phyloP scores from a whole-genome alignment of 2,797 vertebrate genomes.

The Crypturellus tataupa region DNA sequence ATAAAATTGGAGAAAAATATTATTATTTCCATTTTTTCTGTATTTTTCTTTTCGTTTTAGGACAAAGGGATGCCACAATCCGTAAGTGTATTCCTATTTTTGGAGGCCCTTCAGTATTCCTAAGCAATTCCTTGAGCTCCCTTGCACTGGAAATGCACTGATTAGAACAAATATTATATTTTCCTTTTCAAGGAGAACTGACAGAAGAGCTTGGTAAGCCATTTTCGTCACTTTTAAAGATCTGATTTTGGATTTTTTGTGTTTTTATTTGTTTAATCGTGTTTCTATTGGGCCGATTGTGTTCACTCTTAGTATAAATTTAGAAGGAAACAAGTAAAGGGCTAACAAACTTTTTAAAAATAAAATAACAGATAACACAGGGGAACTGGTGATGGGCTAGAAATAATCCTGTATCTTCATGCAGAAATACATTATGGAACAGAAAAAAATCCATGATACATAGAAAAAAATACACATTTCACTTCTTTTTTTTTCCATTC shows the following conservation, averaged over 20 bases:
- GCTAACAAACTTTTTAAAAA: not conserved
- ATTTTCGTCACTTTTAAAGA: fast-evolving
- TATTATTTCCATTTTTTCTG: not conserved
- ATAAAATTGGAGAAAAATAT: not conserved
- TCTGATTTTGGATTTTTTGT: fast-evolving
- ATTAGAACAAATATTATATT: not conserved
- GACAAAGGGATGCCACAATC: not conserved
- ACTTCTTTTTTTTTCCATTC: too few relatives aligned
- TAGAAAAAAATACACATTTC: not conserved
- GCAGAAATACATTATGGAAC: not conserved
- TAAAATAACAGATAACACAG: not conserved
- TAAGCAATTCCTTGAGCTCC: not conserved
- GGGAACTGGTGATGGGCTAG: not conserved
- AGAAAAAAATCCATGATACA: too few relatives aligned
- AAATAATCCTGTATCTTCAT: too few relatives aligned
- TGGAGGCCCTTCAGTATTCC: too few relatives aligned
- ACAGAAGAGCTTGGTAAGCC: not conserved
- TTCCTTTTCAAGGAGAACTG: not conserved
- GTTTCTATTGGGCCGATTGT: not conserved
- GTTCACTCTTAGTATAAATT: not conserved
- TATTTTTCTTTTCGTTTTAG: not conserved
- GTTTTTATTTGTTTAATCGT: not conserved
- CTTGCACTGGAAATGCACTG: not conserved
- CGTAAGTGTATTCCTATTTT: not conserved
- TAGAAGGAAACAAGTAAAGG: not conserved